Base-by-base conservation (phyloP, 2,113 vertebrate species). In the Beaufortia kweichowensis region DNA sequence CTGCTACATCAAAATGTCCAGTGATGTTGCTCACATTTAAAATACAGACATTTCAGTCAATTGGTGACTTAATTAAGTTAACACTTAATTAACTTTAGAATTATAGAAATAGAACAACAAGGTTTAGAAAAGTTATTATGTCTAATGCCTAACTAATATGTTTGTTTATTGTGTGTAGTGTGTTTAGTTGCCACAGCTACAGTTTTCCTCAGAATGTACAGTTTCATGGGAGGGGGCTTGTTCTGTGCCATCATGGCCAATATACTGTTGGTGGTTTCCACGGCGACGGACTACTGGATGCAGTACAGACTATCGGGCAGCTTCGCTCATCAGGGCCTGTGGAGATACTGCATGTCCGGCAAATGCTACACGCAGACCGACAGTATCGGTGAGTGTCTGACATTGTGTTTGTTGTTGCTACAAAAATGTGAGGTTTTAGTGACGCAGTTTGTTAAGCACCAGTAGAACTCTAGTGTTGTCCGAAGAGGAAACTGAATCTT, bases 211-310 rank as follows among this genome's bases (percentile, higher is more conserved):
- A 91, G 85, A 84, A 96, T 96, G 95, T 93, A 95, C 92, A 95
- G 94, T 86, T 95, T 96, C 84, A 93, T 95, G 94, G 93, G 94
- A 87, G 94, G 94, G 24, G 94, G 95, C 67, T 91, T 96, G 33
- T 95, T 96, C 85, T 96, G 95, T 73, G 94, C 95, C 90, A 91
- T 94, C 10, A 92, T 95, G 85, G 95, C 92, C 46, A 95, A 95
- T 88, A 92, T 96, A 87, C 90, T 96, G 57, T 79, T 96, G 86
- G 92, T 93, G 85, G 94, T 95, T 63, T 94, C 94, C 76, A 94
- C 93, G 0, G 94, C 93, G 0, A 96, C 95, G 0, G 95, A 96
- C 85, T 95, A 94, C 88, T 96, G 95, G 95, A 95, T 96, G 94
- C 95, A 96, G 86, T 95, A 95, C 81, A 92, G 93, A 33, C 83